Conservation (phyloP, 2,888 invertebrate genomes). For the Hirtodrosophila confusa region DNA sequence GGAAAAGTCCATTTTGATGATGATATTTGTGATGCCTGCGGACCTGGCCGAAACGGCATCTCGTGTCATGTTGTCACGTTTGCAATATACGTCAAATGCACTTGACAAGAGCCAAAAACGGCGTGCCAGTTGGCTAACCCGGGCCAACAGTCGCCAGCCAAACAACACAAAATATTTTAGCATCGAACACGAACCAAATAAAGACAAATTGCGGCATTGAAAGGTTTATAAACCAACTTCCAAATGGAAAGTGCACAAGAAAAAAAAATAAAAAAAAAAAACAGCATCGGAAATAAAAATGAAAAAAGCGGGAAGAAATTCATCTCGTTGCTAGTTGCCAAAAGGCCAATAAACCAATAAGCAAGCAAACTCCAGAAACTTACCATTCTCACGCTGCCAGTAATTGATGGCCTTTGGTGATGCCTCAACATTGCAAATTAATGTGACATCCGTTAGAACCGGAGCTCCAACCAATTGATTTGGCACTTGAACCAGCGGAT, state of each 20-base stretch:
- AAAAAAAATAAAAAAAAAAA: slow-evolving; percentile 12
- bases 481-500: slow-evolving; percentile 96
- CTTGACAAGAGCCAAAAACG: slow-evolving; percentile 47
- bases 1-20: slow-evolving; percentile 25
- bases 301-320: not conserved
- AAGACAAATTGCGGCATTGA: slow-evolving; percentile 81
- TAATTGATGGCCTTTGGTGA: slow-evolving; percentile 97
- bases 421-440: slow-evolving; percentile 94
- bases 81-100: slow-evolving; percentile 81
- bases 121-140: not conserved
- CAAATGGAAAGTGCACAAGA: slow-evolving; percentile 49
- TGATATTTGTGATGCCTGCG: slow-evolving; percentile 44
- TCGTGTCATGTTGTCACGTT: slow-evolving; percentile 66
- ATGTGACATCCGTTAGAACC: slow-evolving; percentile 92
- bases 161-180: slow-evolving; percentile 64
- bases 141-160: not conserved
- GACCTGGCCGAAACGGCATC: slow-evolving; percentile 8
- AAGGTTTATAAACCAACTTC: slow-evolving; percentile 71
- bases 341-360: slow-evolving; percentile 28
- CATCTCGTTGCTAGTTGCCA: no score
- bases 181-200: slow-evolving; percentile 82
- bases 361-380: slow-evolving; percentile 72
- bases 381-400: slow-evolving; percentile 95
- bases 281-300: not conserved
- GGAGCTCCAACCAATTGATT: slow-evolving; percentile 96